Base-by-base conservation (phyloP, 1,140 invertebrate genomes). In the Cheumatopsyche charites region DNA sequence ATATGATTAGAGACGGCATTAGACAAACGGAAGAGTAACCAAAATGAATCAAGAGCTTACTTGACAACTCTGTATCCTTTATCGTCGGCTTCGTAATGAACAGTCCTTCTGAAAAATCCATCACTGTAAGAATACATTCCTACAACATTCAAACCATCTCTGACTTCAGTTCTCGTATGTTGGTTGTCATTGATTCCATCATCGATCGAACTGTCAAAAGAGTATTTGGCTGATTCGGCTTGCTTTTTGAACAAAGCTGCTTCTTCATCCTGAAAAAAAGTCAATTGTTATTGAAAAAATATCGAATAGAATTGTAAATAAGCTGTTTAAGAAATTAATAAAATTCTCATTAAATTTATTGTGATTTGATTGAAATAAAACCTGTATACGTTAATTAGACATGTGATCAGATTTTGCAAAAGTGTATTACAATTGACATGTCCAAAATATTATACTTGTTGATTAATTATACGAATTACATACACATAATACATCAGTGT, bases 91-190 rank as follows among this genome's bases (percentile, higher is more conserved):
- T 78, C 81, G 77, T 87, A 87, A 45, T 84, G 78, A 0, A 85
- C 80, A 4, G 83, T 86, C 25, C 83, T 76, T 70, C 79, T 82
- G 78, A 80, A 80, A 75, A 79, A 85, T 17, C 86, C 86, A 77
- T 87, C 86, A 65, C 81, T 84, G 80, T 86, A 87, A n/a, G 83
- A 82, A 76, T 87, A 87, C 62, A 79, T 76, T 19, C 85, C 86
- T 66, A 77, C 77, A 0, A 85, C 80, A 49, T 78, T 79, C 12
- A 83, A 74, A 7, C 85, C 85, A 62, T 86, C 80, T 26, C 86
- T 77, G 4, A 77, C 78, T 77, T 87, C 86, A 19, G 81, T 75
- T 26, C 85, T 78, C 13, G 79, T 73, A 42, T 85, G 83, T 7
- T 78, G 79, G 19, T 80, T 77, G 68, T 84, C 85, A 67, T 77